Conservation (phyloP, 2,888 invertebrate species). For the Melanchra persicariae region DNA sequence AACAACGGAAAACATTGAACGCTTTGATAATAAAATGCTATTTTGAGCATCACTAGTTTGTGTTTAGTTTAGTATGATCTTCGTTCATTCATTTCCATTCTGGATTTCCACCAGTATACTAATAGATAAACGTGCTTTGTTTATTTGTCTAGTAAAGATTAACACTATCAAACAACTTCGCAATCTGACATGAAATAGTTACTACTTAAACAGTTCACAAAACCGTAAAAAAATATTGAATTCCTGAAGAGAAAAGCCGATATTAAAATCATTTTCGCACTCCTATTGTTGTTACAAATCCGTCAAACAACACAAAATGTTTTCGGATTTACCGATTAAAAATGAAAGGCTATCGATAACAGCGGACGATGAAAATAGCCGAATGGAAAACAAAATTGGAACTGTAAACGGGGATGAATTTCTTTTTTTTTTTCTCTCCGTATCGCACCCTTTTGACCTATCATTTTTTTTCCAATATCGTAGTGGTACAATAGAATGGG, state of each 20-base stretch:
- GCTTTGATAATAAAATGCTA: conserved; percentile 54
- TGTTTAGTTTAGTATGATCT: conserved; percentile 11
- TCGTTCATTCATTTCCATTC: conserved; percentile 45
- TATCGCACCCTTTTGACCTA: neutral
- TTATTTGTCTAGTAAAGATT: conserved; percentile 26
- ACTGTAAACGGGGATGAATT: conserved; percentile 26
- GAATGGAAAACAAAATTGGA: conserved; percentile 41
- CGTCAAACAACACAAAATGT: conserved; percentile 32
- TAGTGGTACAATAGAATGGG: neutral
- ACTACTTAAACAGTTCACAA: neutral
- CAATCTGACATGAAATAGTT: neutral
- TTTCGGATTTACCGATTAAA: conserved; percentile 22
- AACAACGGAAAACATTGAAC: conserved; percentile 60
- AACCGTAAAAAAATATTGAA: neutral
- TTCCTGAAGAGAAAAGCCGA: conserved; percentile 13
- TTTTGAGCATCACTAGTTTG: conserved; percentile 51
- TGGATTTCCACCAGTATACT: neutral
- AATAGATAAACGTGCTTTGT: neutral
- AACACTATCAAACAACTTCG: too few species aligned
- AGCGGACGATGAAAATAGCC: conserved; percentile 15
- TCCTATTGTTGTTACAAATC: conserved; percentile 12
- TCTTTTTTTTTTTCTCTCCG: conserved; percentile 20
- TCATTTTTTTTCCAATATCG: conserved; percentile 9
- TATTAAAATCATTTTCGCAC: conserved; percentile 11
- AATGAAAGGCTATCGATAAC: conserved; percentile 41